phyloP scores from a whole-genome alignment of 2,113 vertebrate genomes.

The Cygnus atratus region DNA sequence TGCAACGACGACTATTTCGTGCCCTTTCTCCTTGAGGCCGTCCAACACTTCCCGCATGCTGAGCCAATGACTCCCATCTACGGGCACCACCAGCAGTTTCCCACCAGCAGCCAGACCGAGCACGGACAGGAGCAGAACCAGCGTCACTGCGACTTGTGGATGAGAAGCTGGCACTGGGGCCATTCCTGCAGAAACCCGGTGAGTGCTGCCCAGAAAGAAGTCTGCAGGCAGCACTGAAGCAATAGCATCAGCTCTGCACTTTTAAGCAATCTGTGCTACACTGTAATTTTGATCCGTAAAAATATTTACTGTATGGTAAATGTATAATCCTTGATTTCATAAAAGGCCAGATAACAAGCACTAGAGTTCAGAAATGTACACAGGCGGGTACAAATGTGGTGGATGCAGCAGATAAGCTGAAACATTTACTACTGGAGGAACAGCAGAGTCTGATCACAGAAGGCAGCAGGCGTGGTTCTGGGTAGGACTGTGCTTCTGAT shows the following conservation, averaged over 20 bases:
- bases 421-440: neutral
- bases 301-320: neutral
- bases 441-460: neutral
- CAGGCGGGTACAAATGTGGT: neutral
- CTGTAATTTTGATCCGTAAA: neutral
- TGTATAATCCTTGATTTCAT: neutral
- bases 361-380: neutral
- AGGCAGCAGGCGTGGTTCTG: neutral
- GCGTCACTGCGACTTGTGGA: fast-evolving
- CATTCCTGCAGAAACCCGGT: neutral
- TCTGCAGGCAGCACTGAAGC: neutral
- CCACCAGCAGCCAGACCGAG: slow-evolving; percentile 32
- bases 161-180: neutral
- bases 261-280: neutral
- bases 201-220: neutral
- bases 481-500: neutral
- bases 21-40: slow-evolving; percentile 76
- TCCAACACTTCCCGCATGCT: slow-evolving; percentile 70
- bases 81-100: slow-evolving; percentile 80
- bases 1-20: slow-evolving; percentile 77
- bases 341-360: neutral
- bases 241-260: fast-evolving
- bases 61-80: slow-evolving; percentile 89
- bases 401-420: neutral
- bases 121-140: neutral